Conservation (phyloP, 2,113 vertebrate genomes). For the Meleagris gallopavo region DNA sequence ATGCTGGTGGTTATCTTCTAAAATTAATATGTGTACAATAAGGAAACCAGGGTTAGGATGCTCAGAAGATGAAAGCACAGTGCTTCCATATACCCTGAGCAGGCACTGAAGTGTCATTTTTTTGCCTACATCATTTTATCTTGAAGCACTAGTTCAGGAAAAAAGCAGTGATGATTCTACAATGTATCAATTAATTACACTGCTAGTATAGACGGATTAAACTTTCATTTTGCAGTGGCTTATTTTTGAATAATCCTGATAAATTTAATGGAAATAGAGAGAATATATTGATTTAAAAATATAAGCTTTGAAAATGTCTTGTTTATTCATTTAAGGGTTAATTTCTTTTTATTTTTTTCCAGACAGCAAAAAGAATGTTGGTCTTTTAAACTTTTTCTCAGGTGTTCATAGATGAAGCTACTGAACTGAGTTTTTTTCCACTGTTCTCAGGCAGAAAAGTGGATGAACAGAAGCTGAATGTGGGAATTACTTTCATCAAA, state of each 20-base stretch:
- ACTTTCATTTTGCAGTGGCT: background rate
- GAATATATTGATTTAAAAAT: background rate
- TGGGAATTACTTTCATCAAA: background rate
- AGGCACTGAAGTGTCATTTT: background rate
- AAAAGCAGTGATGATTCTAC: background rate
- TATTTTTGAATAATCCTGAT: background rate
- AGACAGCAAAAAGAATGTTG: background rate
- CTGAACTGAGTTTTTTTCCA: background rate
- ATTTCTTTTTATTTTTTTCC: background rate
- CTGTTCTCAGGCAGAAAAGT: background rate
- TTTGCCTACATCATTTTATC: background rate
- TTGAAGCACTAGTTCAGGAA: background rate
- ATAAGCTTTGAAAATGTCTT: background rate
- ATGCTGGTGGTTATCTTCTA: background rate
- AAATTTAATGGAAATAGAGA: background rate
- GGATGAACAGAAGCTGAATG: background rate
- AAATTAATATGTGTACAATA: background rate
- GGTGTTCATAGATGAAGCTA: background rate
- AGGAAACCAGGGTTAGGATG: fast-evolving
- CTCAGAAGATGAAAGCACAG: background rate
- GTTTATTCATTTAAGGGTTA: background rate
- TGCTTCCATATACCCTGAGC: fast-evolving
- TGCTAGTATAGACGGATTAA: background rate
- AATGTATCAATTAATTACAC: background rate
- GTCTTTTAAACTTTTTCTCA: background rate